Percentiles rank a stretch among this genome's conserved stretches.
Conservation (phyloP, 2,888 invertebrate genomes). For the Cryptosula pallasiana region DNA sequence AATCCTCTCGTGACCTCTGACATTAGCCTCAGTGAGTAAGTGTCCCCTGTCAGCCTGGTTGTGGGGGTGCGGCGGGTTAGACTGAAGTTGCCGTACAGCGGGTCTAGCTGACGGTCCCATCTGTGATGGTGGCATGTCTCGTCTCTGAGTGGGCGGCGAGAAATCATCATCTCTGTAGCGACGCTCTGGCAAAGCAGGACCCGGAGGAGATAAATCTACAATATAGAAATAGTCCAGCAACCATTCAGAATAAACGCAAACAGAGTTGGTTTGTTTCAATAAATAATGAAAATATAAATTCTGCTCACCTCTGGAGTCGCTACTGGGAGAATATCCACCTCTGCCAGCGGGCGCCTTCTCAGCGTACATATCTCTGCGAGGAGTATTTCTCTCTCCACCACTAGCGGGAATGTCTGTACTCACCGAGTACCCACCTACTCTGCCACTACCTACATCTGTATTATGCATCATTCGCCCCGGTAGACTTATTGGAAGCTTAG, state of each 20-base stretch:
- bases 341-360: slow-evolving; percentile 4
- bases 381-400: neutral
- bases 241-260: too few species aligned
- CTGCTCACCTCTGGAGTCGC: neutral
- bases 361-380: slow-evolving; percentile 4
- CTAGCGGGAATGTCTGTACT: neutral
- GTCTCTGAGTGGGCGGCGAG: neutral
- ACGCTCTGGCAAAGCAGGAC: slow-evolving; percentile 2
- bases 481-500: neutral
- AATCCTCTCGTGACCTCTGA: neutral
- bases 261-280: too few species aligned
- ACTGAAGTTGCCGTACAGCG: too few species aligned
- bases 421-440: neutral
- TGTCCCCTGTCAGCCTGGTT: neutral
- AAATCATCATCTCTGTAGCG: slow-evolving; percentile 15
- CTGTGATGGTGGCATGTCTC: too few species aligned
- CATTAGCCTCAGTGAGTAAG: neutral
- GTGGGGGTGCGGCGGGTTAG: too few species aligned
- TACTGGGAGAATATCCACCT: neutral
- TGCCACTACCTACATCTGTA: neutral
- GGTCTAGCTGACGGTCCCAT: neutral
- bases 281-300: too few species aligned
- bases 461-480: slow-evolving; percentile 6
- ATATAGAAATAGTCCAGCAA: too few species aligned
- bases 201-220: slow-evolving; percentile 9